Evolutionary conservation across 2,113 vertebrate genomes (phyloP).

Genomic region (Isichthys henryi): DNA sequence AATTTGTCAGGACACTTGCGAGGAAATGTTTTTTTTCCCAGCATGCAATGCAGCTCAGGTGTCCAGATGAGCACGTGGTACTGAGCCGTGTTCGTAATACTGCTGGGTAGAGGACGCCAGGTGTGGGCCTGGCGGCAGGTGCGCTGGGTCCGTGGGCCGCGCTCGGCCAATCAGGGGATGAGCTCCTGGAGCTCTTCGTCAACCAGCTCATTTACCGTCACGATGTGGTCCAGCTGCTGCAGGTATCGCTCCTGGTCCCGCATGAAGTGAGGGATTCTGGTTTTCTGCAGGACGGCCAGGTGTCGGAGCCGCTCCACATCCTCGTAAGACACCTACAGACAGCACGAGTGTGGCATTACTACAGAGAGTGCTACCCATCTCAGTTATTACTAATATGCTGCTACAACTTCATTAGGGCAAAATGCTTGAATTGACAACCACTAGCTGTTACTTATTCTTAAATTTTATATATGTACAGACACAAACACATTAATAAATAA

Average conservation of each 20-base stretch:
- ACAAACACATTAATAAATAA: background rate
- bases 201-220: slow-evolving; percentile 75
- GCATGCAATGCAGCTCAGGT: background rate
- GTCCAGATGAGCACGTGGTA: background rate
- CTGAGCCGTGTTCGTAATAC: background rate
- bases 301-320: slow-evolving; percentile 77
- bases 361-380: background rate
- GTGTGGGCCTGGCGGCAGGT: background rate
- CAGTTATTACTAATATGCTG: background rate
- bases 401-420: background rate
- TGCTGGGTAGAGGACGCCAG: background rate
- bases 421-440: background rate
- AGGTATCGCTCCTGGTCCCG: slow-evolving; percentile 77
- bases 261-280: slow-evolving; percentile 92
- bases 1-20: background rate
- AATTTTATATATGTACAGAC: background rate
- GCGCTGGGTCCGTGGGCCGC: background rate
- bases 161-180: slow-evolving; percentile 61
- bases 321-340: slow-evolving; percentile 79
- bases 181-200: slow-evolving; percentile 71
- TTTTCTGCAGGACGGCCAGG: slow-evolving; percentile 62
- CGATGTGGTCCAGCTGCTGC: slow-evolving; percentile 82
- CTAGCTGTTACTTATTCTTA: background rate
- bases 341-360: background rate
- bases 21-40: background rate